Conservation (phyloP, 2,797 vertebrate species). For the Myioborus miniatus region DNA sequence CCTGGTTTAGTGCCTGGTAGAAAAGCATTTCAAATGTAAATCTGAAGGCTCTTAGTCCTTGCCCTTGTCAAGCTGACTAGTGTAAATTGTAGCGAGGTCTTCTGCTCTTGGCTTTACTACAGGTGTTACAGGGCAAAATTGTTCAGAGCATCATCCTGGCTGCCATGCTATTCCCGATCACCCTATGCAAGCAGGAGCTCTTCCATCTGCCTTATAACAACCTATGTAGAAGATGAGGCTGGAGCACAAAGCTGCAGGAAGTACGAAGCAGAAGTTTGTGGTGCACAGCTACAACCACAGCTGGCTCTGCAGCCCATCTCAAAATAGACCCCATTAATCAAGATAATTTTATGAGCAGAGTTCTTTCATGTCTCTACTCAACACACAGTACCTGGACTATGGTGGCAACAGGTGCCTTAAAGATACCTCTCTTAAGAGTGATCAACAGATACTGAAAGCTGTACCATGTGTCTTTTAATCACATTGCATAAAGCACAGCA, state of each 20-base stretch:
- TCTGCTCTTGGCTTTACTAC: not conserved
- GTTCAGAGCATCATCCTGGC: rapidly evolving
- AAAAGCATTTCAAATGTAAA: not conserved
- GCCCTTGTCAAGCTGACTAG: not conserved
- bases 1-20: not conserved
- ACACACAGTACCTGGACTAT: not conserved
- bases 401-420: not conserved
- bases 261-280: not conserved
- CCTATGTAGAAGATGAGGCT: not conserved
- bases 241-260: not conserved
- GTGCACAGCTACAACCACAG: not conserved
- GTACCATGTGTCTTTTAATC: not conserved
- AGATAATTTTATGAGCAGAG: not conserved
- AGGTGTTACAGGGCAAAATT: not conserved
- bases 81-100: not conserved
- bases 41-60: not conserved
- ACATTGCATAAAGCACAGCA: not conserved
- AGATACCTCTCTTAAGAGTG: not conserved
- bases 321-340: not conserved
- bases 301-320: not conserved
- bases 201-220: not conserved
- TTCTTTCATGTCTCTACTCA: not conserved
- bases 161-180: not conserved
- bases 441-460: not conserved
- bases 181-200: not conserved